Percentiles rank a stretch among this genome's conserved stretches.
Conservation (phyloP, 2,797 vertebrate species). For the Acanthis flammea region DNA sequence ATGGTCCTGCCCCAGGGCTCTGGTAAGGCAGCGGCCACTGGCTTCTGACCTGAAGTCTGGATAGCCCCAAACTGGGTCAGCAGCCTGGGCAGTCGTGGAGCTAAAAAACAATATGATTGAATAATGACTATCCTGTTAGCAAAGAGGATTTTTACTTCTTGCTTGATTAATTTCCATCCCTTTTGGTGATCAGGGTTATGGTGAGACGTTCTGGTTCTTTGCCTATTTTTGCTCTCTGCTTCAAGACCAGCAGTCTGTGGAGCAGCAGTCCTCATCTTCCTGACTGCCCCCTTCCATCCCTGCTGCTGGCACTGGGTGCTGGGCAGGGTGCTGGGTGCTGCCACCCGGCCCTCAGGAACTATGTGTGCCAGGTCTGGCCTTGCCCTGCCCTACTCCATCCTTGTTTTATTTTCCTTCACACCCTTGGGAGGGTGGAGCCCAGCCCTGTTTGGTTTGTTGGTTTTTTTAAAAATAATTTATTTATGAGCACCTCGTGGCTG, state of each 20-base stretch:
- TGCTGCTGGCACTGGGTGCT: accelerated
- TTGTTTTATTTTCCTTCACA: not conserved
- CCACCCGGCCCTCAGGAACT: accelerated
- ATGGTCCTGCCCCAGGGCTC: accelerated
- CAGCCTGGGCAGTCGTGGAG: not conserved
- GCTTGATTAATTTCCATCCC: not conserved
- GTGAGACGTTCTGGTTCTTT: not conserved
- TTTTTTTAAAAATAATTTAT: not conserved
- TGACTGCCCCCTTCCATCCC: not conserved
- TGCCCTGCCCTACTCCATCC: not conserved
- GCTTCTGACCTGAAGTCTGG: not conserved
- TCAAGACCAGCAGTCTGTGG: not conserved
- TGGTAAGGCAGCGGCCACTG: accelerated
- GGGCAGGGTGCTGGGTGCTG: not conserved
- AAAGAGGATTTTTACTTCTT: slow-evolving; percentile 1
- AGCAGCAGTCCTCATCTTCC: not conserved
- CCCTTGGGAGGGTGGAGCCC: not conserved
- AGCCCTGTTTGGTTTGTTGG: not conserved
- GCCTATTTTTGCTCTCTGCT: not conserved
- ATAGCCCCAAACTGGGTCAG: not conserved
- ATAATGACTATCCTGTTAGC: not conserved
- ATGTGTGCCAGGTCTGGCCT: not conserved
- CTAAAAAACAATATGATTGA: slow-evolving; percentile 12
- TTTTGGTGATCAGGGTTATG: not conserved
- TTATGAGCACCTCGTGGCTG: not conserved